Conservation (phyloP, 2,113 vertebrate species). For the Raja brachyura region DNA sequence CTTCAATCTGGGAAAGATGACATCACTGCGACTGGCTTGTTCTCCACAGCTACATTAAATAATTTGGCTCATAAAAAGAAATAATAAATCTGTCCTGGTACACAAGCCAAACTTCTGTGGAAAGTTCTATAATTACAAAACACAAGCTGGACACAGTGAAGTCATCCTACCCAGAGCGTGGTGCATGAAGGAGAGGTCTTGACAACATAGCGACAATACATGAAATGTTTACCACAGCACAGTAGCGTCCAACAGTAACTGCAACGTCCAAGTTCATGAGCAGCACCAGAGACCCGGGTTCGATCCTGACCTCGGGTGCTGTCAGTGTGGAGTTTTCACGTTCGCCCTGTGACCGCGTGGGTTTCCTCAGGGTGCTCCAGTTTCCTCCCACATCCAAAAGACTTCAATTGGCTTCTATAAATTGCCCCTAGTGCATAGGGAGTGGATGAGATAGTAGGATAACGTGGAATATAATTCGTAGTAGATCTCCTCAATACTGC, state of each 20-base stretch:
- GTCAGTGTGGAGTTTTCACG: too few species aligned
- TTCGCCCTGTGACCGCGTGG: too few species aligned
- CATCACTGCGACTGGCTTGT: conserved; percentile 33
- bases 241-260: background rate
- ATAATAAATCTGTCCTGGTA: conserved; percentile 31
- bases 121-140: conserved; percentile 29
- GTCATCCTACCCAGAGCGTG: background rate
- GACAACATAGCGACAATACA: background rate
- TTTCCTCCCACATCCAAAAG: too few species aligned
- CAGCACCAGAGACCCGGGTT: too few species aligned
- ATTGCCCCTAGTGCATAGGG: too few species aligned
- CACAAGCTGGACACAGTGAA: conserved; percentile 23
- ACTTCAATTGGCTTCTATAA: too few species aligned
- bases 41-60: conserved; percentile 15
- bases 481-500: too few species aligned
- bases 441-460: too few species aligned
- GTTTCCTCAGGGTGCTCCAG: too few species aligned
- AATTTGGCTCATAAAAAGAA: conserved; percentile 38
- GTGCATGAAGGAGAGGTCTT: background rate
- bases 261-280: too few species aligned
- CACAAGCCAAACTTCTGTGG: conserved; percentile 33
- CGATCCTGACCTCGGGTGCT: too few species aligned
- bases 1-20: conserved; percentile 37
- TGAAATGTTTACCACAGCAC: background rate
- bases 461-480: too few species aligned